phyloP scores from a whole-genome alignment of 2,113 vertebrate species.

The Pionites leucogaster region DNA sequence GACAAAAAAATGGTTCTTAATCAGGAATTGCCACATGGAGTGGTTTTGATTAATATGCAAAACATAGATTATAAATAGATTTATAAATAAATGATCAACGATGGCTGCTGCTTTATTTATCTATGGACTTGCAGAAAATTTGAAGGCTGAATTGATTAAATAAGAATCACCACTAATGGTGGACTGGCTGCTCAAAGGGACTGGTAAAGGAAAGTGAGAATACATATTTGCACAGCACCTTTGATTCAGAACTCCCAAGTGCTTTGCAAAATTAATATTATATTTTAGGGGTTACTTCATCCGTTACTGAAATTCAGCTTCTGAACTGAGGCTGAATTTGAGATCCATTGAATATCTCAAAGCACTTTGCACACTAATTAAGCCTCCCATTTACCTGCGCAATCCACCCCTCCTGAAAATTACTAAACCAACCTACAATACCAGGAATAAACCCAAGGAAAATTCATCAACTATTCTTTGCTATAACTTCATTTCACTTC shows the following conservation, averaged over 20 bases:
- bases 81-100: conserved; percentile 74
- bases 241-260: conserved; percentile 35
- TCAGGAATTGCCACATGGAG: conserved; percentile 62
- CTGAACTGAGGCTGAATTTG: not conserved
- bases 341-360: not conserved
- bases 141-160: conserved; percentile 72
- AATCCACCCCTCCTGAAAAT: not conserved
- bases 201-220: conserved; percentile 19
- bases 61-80: conserved; percentile 70
- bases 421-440: not conserved
- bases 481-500: not conserved
- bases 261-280: conserved; percentile 53
- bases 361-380: conserved; percentile 51
- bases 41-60: conserved; percentile 70
- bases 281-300: conserved; percentile 60
- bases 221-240: conserved; percentile 59
- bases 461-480: not conserved
- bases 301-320: conserved; percentile 9
- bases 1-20: conserved; percentile 42
- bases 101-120: conserved; percentile 67
- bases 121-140: conserved; percentile 63
- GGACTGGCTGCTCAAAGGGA: conserved; percentile 35
- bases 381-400: not conserved
- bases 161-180: conserved; percentile 51
- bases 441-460: not conserved